A percentile compares a stretch with the other conserved stretches of the same genome.
Evolutionary conservation across 2,113 vertebrate species (phyloP).

Genomic region (Sphaerodactylus townsendi): DNA sequence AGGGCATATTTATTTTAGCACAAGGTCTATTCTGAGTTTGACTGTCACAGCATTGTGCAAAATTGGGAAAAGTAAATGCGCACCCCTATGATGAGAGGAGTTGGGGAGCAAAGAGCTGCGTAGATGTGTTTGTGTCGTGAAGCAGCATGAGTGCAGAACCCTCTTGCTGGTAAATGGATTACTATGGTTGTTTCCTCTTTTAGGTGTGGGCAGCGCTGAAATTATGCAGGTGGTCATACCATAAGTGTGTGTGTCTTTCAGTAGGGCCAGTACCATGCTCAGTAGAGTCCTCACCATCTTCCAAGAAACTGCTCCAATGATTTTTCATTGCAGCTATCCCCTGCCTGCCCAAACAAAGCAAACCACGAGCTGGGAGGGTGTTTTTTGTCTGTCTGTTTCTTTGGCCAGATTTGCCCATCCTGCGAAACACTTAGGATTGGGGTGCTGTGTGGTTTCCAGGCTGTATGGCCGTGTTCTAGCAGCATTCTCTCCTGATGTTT

Average conservation of each 20-base stretch:
- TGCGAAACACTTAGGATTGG: too few relatives aligned
- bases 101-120: background rate
- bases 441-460: too few relatives aligned
- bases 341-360: background rate
- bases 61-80: background rate
- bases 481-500: too few relatives aligned
- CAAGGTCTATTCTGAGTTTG: background rate
- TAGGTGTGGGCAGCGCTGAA: background rate
- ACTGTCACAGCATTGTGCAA: too few relatives aligned
- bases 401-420: too few relatives aligned
- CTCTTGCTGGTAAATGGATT: background rate
- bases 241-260: too few relatives aligned
- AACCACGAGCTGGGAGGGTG: background rate
- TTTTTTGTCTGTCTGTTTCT: background rate
- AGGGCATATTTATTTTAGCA: background rate
- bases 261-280: background rate
- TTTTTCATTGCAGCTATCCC: background rate
- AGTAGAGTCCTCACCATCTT: background rate
- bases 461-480: too few relatives aligned
- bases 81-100: too few relatives aligned
- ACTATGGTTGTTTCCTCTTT: background rate
- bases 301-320: too few relatives aligned
- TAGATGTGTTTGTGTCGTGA: background rate
- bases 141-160: background rate
- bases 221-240: background rate